Conservation (phyloP, 2,888 invertebrate genomes). For the Leucozona laternaria region DNA sequence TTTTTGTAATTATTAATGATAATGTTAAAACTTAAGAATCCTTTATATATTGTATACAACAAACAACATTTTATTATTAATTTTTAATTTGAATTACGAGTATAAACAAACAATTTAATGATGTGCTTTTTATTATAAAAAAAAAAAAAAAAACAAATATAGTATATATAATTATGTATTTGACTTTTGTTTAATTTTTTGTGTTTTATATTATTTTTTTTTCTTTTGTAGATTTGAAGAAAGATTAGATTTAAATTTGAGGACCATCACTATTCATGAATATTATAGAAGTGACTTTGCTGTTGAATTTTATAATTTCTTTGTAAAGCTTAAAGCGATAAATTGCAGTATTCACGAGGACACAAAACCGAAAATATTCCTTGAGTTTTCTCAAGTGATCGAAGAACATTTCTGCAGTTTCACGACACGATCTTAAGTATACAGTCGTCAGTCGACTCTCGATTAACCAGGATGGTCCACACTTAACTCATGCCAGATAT, state of each 20-base stretch:
- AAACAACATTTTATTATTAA: slow-evolving; percentile 50
- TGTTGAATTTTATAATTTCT: slow-evolving; percentile 1
- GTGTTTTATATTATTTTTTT: slow-evolving; percentile 17
- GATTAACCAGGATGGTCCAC: too few relatives aligned
- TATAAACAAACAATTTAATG: slow-evolving; percentile 59
- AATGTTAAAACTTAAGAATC: slow-evolving; percentile 67
- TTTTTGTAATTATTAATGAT: slow-evolving; percentile 73
- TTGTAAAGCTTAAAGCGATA: neutral
- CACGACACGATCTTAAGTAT: too few relatives aligned
- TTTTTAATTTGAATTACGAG: slow-evolving; percentile 63
- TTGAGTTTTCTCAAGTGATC: neutral
- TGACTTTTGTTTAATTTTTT: slow-evolving; percentile 35
- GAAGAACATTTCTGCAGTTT: too few relatives aligned
- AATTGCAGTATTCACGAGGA: neutral
- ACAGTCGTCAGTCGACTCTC: too few relatives aligned
- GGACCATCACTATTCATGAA: slow-evolving; percentile 24
- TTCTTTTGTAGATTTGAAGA: slow-evolving; percentile 8
- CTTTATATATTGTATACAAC: slow-evolving; percentile 64
- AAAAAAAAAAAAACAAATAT: slow-evolving; percentile 22
- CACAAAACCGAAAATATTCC: neutral
- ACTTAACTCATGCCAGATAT: too few relatives aligned
- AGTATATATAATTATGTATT: slow-evolving; percentile 32
- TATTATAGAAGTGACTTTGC: slow-evolving; percentile 27
- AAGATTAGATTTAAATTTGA: slow-evolving; percentile 24
- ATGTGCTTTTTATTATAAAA: slow-evolving; percentile 69